Evolutionary conservation across 2,888 invertebrate species (phyloP), one percentile per base, ranked within the genome.

Genomic region (Clusia tigrina): DNA sequence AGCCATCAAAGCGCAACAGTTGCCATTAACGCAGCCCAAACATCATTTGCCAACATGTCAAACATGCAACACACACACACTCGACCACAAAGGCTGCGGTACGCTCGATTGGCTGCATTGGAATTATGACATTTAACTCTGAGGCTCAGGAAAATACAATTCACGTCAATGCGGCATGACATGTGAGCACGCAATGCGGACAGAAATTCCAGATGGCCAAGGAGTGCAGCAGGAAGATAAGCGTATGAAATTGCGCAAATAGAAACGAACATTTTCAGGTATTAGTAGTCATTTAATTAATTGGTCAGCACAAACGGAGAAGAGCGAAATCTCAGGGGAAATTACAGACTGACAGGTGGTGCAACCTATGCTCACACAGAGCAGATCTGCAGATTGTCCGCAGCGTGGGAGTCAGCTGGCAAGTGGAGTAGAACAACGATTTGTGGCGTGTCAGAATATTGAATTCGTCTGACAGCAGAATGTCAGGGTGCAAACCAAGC

Each of bases 141-240:
- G n/a, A 22, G n/a, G 12, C 20, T 20, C 20, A 52, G 23, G 42
- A 38, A 48, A 24, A 46, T 24, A 42, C 38, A 46, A 57, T 24
- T 46, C 5, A 38, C 5, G 42, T 46, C 10, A 48, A 48, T 24
- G 17, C 24, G 52, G 51, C 62, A 58, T 62, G 62, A 56, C 62
- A 65, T 58, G 46, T 63, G 62, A 54, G 26, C 65, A 65, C 65
- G 65, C 65, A 63, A 65, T n/a, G n/a, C 53, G 57, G 32, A 32
- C 12, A 32, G 42, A n/a, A 18, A 9, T 22, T 48, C 22, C 42
- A 42, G 54, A 54, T 42, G 32, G 20, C 18, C 20, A 42, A 15
- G 6, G n/a, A 17, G n/a, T 42, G n/a, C n/a, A 3, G 42, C 10
- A 10, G n/a, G 2, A 17, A 6, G 42, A 42, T 42, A 42, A 42